These are phyloP conservation scores for Actenoides hombroni DNA, from an alignment of 2,113 vertebrate genomes.

Conservation along the genomic window DNA sequence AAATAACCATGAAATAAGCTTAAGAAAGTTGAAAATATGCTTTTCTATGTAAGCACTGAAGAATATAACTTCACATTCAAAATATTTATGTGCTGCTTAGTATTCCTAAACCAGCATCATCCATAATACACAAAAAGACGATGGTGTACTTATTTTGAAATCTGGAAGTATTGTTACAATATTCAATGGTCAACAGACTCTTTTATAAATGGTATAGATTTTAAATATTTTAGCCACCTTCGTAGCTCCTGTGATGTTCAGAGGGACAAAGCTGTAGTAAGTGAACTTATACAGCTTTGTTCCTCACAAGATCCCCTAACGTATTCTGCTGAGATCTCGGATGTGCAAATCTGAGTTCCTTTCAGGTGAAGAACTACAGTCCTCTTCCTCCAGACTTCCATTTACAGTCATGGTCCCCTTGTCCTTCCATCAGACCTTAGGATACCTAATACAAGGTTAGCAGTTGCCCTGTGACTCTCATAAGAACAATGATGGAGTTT, in stretches of 20 bases:
- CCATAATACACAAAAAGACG: neutral
- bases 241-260: neutral
- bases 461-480: neutral
- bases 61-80: neutral
- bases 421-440: neutral
- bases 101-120: neutral
- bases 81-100: neutral
- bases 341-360: neutral
- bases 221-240: neutral
- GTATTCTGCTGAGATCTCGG: neutral
- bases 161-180: neutral
- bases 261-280: too few species aligned
- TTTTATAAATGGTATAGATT: neutral
- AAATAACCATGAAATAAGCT: slow-evolving; percentile 14
- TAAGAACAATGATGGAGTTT: neutral
- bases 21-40: neutral
- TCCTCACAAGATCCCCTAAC: neutral
- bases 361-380: neutral
- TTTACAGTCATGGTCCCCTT: neutral
- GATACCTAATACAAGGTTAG: neutral
- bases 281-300: neutral
- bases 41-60: neutral
- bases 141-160: neutral
- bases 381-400: neutral
- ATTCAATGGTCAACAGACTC: neutral